phyloP scores from a whole-genome alignment of 1,140 invertebrate genomes.

The Aphis craccivora region DNA sequence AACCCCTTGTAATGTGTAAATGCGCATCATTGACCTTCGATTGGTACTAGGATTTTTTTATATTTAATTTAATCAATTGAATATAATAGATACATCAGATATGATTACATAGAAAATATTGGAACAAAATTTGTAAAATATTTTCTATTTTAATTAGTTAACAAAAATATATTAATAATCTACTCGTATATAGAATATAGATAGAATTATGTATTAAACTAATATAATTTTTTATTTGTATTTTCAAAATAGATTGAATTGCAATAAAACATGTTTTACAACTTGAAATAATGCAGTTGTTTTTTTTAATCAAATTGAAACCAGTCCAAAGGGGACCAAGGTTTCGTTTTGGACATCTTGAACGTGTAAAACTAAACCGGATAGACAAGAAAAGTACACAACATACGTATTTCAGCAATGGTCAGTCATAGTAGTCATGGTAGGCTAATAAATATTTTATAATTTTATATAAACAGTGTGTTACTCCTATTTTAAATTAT shows the following conservation, averaged over 20 bases:
- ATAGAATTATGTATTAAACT: background rate
- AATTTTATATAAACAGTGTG: background rate
- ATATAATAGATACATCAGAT: background rate
- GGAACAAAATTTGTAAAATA: background rate
- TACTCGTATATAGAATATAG: too few species aligned
- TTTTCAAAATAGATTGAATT: constrained; percentile 2
- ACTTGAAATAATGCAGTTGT: background rate
- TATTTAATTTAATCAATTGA: background rate
- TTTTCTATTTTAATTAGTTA: background rate
- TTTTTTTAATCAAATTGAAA: background rate
- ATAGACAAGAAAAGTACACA: background rate
- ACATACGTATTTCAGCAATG: background rate
- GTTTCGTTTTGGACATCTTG: constrained; percentile 6
- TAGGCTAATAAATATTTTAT: constrained; percentile 10
- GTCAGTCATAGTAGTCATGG: background rate
- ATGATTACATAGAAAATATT: background rate
- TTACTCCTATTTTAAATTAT: background rate
- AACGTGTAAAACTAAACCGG: background rate
- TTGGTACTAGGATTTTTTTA: constrained; percentile 22
- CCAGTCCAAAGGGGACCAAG: constrained; percentile 35
- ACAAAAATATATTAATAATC: background rate
- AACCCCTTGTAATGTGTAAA: constrained; percentile 31
- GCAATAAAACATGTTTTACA: background rate
- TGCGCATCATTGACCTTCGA: constrained; percentile 43
- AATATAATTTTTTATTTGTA: background rate